phyloP scores from a whole-genome alignment of 2,113 vertebrate genomes.

The Parus major region DNA sequence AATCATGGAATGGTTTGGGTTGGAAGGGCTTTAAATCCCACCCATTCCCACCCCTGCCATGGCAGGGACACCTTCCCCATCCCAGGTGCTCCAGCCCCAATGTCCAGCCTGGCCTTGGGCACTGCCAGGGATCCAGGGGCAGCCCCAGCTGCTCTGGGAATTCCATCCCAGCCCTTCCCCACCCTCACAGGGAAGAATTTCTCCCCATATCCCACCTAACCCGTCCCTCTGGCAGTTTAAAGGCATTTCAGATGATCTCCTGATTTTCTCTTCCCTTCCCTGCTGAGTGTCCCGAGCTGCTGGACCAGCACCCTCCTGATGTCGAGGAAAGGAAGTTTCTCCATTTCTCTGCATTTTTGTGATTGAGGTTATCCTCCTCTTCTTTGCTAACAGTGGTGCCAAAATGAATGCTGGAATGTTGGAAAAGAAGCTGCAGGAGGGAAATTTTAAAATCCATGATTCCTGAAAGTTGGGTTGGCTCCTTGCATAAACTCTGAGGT shows the following conservation, averaged over 20 bases:
- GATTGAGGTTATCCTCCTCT: background rate
- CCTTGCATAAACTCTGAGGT: background rate
- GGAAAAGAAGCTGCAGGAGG: background rate
- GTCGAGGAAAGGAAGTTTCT: background rate
- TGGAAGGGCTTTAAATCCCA: background rate
- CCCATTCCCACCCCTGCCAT: background rate
- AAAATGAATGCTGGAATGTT: background rate
- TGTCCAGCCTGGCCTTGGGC: background rate
- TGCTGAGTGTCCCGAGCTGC: fast-evolving
- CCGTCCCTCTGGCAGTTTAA: background rate
- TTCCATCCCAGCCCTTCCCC: background rate
- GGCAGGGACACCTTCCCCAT: background rate
- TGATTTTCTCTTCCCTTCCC: background rate
- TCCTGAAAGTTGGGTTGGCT: background rate
- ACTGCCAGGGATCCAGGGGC: background rate
- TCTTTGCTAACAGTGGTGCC: background rate
- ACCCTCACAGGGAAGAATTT: fast-evolving
- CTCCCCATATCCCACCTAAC: fast-evolving
- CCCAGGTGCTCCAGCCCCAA: background rate
- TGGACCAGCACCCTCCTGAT: background rate
- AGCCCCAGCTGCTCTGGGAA: background rate
- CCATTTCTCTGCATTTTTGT: background rate
- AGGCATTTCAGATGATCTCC: background rate
- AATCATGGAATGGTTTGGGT: background rate
- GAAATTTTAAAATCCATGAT: background rate